Percentiles rank a stretch among this genome's conserved stretches.
Conservation (phyloP, 2,797 vertebrate genomes). For the Trachops cirrhosus region DNA sequence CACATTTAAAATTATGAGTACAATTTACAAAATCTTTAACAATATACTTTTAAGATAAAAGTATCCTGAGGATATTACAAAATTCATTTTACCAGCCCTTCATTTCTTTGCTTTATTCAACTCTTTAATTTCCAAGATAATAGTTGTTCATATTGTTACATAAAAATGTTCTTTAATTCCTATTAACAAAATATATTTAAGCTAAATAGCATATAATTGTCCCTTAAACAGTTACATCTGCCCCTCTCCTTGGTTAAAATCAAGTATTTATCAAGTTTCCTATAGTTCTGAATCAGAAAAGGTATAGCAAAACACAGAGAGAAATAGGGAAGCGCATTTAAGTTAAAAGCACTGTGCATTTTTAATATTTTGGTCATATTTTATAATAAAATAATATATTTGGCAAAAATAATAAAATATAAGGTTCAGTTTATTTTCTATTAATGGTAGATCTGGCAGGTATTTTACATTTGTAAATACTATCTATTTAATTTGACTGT, state of each 20-base stretch:
- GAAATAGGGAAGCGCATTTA: conserved; percentile 72
- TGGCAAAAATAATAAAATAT: conserved; percentile 80
- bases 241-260: conserved; percentile 78
- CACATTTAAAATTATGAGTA: conserved; percentile 83
- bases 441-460: conserved; percentile 45
- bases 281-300: conserved; percentile 76
- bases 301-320: conserved; percentile 77
- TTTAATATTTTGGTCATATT: conserved; percentile 83
- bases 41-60: conserved; percentile 83
- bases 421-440: conserved; percentile 69
- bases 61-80: conserved; percentile 88
- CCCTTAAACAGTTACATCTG: conserved; percentile 73
- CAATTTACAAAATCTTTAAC: conserved; percentile 85
- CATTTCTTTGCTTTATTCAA: conserved; percentile 83
- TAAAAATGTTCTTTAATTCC: conserved; percentile 72
- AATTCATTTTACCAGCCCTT: conserved; percentile 85
- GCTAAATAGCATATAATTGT: conserved; percentile 78
- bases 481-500: conserved; percentile 57
- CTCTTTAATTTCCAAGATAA: conserved; percentile 71
- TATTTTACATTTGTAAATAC: conserved; percentile 75
- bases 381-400: conserved; percentile 78
- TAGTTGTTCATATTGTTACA: conserved; percentile 79
- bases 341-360: conserved; percentile 81
- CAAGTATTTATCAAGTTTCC: conserved; percentile 77
- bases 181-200: conserved; percentile 84